A percentile compares a stretch with the other conserved stretches of the same genome.
phyloP scores from a whole-genome alignment of 2,888 invertebrate species.

The Camptogramma bilineatum region DNA sequence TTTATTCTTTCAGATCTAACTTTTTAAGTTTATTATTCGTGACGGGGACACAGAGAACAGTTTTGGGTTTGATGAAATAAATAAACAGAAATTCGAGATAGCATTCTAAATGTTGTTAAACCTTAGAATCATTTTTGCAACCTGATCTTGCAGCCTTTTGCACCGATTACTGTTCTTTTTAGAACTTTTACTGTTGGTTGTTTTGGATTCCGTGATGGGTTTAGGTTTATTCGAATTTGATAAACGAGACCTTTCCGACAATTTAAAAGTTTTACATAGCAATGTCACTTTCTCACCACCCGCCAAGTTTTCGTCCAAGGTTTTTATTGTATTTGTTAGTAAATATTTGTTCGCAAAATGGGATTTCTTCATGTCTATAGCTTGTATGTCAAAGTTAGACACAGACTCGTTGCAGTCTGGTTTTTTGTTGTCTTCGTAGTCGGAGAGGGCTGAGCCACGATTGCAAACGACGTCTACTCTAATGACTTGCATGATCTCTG shows the following conservation, averaged over 20 bases:
- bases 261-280: constrained; percentile 76
- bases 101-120: constrained; percentile 8
- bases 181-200: constrained; percentile 19
- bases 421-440: constrained; percentile 60
- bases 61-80: neutral
- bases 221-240: constrained; percentile 38
- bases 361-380: constrained; percentile 53
- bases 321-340: constrained; percentile 72
- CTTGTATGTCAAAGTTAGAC: constrained; percentile 47
- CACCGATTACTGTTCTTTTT: constrained; percentile 16
- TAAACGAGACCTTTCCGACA: constrained; percentile 62
- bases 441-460: constrained; percentile 54
- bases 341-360: constrained; percentile 71
- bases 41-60: no score
- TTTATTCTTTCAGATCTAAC: no score
- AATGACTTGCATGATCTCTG: constrained; percentile 80
- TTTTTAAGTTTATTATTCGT: no score
- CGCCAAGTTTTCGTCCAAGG: constrained; percentile 69
- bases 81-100: neutral
- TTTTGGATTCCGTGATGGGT: constrained; percentile 36
- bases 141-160: constrained; percentile 17
- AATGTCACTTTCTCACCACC: constrained; percentile 77
- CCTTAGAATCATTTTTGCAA: constrained; percentile 13
- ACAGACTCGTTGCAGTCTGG: constrained; percentile 40
- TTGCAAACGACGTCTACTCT: constrained; percentile 81